Evolutionary conservation across 2,113 vertebrate species (phyloP).

Genomic region (Scortum barcoo): DNA sequence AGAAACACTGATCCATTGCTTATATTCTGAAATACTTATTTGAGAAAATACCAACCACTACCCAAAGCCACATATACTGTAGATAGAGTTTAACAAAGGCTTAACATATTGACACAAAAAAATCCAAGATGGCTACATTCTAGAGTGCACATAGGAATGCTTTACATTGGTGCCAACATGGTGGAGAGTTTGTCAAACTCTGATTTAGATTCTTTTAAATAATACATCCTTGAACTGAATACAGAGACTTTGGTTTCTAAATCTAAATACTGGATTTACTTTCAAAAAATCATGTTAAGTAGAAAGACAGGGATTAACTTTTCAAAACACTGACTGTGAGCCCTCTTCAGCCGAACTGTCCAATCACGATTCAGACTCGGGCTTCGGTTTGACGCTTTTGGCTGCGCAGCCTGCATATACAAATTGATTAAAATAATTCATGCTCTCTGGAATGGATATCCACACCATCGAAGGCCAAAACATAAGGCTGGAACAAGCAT

Average conservation of each 20-base stretch:
- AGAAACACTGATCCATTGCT: conserved; percentile 75
- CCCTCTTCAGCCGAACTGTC: conserved; percentile 72
- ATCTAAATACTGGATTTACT: conserved; percentile 76
- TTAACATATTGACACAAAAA: conserved; percentile 64
- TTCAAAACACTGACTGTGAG: conserved; percentile 74
- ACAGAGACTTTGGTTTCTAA: conserved; percentile 83
- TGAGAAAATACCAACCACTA: conserved; percentile 61
- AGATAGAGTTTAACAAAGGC: conserved; percentile 69
- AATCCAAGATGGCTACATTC: conserved; percentile 78
- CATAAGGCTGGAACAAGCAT: conserved; percentile 81
- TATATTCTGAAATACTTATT: conserved; percentile 68
- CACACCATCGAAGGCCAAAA: conserved; percentile 76
- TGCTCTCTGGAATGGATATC: conserved; percentile 77
- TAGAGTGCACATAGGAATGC: conserved; percentile 78
- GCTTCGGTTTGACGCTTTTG: conserved; percentile 79
- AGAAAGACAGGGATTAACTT: conserved; percentile 68
- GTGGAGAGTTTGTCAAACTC: conserved; percentile 71
- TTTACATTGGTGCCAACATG: conserved; percentile 76
- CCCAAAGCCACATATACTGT: conserved; percentile 68
- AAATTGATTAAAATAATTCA: conserved; percentile 84
- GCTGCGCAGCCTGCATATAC: conserved; percentile 84
- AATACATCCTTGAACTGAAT: conserved; percentile 69
- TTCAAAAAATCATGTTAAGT: conserved; percentile 65
- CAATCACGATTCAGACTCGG: conserved; percentile 68
- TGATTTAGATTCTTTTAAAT: conserved; percentile 67